phyloP scores from a whole-genome alignment of 2,888 invertebrate genomes.

The Candidula unifasciata region DNA sequence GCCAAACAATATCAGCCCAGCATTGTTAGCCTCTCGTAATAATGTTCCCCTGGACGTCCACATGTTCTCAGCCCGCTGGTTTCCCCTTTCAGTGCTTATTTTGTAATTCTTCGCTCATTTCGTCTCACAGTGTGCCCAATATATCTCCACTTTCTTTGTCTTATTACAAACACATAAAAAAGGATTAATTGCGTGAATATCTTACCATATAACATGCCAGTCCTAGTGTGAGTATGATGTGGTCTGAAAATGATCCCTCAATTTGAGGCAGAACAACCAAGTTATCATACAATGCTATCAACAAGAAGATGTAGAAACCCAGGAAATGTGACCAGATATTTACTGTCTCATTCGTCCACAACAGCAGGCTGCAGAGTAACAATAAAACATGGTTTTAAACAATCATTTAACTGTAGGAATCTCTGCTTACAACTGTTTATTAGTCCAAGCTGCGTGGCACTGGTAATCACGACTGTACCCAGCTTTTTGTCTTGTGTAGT shows the following conservation, averaged over 20 bases:
- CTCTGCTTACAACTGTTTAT: not conserved
- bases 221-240: conserved; percentile 88
- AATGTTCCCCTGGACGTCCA: no score
- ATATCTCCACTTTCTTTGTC: no score
- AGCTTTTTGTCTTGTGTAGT: no score
- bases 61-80: no score
- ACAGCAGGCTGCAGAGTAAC: conserved; percentile 86
- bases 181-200: not conserved
- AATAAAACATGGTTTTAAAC: not conserved
- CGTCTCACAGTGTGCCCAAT: no score
- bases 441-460: no score
- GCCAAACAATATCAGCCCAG: no score
- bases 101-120: no score
- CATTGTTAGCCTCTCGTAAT: no score
- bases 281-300: conserved; percentile 89
- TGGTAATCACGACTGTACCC: no score
- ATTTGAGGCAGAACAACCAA: conserved; percentile 81
- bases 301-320: conserved; percentile 84
- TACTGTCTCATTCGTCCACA: conserved; percentile 98
- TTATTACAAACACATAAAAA: not conserved
- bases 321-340: conserved; percentile 96
- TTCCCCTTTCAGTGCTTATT: no score
- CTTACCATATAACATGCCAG: conserved; percentile 91
- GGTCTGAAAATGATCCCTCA: conserved; percentile 87
- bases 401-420: not conserved